Conservation (phyloP, 2,113 vertebrate species). For the Camelus bactrianus region DNA sequence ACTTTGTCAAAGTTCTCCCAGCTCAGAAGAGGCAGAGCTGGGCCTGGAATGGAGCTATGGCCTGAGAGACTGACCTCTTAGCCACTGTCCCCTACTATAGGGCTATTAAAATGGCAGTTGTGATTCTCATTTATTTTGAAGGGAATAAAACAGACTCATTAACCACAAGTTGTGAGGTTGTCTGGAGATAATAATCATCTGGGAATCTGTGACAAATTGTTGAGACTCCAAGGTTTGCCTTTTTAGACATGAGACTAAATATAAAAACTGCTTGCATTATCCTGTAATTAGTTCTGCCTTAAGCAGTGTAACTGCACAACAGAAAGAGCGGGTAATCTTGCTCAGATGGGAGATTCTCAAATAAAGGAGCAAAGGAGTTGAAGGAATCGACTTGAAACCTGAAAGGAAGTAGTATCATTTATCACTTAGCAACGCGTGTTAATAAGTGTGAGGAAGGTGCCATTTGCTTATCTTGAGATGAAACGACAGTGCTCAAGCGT, state of each 20-base stretch:
- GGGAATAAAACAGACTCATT: not conserved
- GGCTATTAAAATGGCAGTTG: not conserved
- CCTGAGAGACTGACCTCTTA: not conserved
- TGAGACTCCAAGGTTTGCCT: constrained; percentile 8
- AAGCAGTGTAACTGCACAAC: not conserved
- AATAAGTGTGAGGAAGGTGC: not conserved
- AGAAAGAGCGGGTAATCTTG: constrained; percentile 11
- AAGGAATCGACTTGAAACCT: not conserved
- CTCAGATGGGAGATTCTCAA: not conserved
- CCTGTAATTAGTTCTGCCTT: not conserved
- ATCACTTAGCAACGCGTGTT: not conserved
- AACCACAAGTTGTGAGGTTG: not conserved
- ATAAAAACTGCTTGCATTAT: constrained; percentile 21
- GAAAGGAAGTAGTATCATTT: not conserved
- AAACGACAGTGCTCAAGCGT: not conserved
- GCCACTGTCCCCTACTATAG: not conserved
- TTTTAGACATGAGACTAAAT: constrained; percentile 43
- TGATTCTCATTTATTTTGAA: not conserved
- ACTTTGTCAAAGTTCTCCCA: not conserved
- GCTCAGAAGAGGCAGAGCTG: not conserved
- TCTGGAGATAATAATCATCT: constrained; percentile 1
- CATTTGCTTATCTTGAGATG: not conserved
- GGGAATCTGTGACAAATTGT: constrained; percentile 30
- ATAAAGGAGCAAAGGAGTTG: not conserved
- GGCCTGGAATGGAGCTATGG: not conserved